Conservation (phyloP, 1,140 invertebrate genomes). For the Brachionus sp. region DNA sequence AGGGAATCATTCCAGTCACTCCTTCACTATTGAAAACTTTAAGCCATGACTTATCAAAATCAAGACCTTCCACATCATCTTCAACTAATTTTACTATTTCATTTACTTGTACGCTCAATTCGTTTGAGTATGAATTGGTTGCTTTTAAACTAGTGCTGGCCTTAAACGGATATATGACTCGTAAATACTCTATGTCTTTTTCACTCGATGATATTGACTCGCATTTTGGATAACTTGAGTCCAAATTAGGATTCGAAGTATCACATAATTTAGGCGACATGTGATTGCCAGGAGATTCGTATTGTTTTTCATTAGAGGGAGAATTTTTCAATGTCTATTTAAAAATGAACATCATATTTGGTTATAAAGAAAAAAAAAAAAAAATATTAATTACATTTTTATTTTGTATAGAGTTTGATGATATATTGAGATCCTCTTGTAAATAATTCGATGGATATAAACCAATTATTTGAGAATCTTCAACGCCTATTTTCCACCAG, state of each 20-base stretch:
- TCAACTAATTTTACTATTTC: slow-evolving; percentile 27
- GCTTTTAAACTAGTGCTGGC: background rate
- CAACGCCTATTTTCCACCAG: slow-evolving; percentile 75
- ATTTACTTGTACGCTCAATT: background rate
- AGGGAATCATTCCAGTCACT: background rate
- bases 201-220: slow-evolving; percentile 13
- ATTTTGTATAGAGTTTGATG: slow-evolving; percentile 14
- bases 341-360: background rate
- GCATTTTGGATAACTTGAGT: slow-evolving; percentile 33
- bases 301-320: background rate
- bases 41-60: slow-evolving; percentile 16
- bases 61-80: background rate
- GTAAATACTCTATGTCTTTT: slow-evolving; percentile 29
- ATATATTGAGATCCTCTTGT: background rate
- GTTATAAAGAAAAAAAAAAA: background rate
- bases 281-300: background rate
- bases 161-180: background rate
- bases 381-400: background rate
- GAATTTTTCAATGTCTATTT: slow-evolving; percentile 8
- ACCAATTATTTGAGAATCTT: background rate
- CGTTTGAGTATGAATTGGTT: slow-evolving; percentile 21
- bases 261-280: background rate
- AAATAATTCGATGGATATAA: slow-evolving; percentile 16
- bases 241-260: slow-evolving; percentile 12
- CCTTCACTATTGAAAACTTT: slow-evolving; percentile 20